These are phyloP conservation scores for Heterocephalus glaber DNA, from an alignment of 2,113 vertebrate species.

Conservation along the genomic window DNA sequence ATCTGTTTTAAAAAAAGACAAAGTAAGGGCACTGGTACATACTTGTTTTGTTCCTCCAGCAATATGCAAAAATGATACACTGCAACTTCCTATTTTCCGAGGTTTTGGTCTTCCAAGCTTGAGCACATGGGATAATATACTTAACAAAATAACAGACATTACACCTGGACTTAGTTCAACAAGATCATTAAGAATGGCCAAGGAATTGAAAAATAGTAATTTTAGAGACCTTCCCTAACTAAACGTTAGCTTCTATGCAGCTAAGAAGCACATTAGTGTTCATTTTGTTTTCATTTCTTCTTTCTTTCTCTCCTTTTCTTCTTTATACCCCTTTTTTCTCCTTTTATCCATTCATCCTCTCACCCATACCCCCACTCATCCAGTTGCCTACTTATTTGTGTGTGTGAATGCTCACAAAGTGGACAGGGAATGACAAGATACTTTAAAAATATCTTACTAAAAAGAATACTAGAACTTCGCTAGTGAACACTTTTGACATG, in stretches of 20 bases:
- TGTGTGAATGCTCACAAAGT: background rate
- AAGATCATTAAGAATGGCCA: background rate
- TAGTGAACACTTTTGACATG: background rate
- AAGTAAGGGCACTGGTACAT: background rate
- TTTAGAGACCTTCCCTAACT: background rate
- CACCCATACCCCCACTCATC: background rate
- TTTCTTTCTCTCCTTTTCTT: background rate
- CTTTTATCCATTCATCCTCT: background rate
- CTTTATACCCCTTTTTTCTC: fast-evolving
- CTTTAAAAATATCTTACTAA: background rate
- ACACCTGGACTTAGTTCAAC: background rate
- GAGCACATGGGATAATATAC: background rate
- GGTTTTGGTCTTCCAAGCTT: background rate
- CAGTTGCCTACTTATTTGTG: background rate
- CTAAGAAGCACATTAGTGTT: background rate
- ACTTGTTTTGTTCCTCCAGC: background rate
- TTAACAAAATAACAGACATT: background rate
- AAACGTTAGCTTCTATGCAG: background rate
- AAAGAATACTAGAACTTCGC: background rate
- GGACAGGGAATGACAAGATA: background rate
- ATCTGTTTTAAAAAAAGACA: background rate
- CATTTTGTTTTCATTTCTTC: background rate
- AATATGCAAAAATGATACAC: background rate
- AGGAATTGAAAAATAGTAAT: background rate
- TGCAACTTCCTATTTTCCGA: background rate